These are phyloP conservation scores for Cisticola juncidis DNA, from an alignment of 2,113 vertebrate genomes.

Conservation along the genomic window DNA sequence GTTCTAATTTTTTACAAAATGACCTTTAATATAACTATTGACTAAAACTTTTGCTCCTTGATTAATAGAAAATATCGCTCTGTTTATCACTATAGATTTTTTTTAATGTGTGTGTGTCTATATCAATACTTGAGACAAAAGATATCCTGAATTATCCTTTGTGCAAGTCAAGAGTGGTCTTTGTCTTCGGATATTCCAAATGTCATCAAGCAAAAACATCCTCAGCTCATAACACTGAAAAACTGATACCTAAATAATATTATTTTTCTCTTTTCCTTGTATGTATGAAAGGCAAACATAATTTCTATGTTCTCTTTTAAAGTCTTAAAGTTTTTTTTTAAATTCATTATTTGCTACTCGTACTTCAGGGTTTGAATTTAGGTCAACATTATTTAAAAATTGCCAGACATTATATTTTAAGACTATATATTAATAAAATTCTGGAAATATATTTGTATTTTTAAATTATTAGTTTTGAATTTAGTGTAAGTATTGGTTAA, in stretches of 20 bases:
- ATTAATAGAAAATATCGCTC: neutral
- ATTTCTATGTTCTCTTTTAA: neutral
- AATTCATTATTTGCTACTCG: neutral
- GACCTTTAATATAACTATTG: fast-evolving
- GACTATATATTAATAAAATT: neutral
- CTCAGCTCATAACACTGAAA: fast-evolving
- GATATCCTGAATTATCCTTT: neutral
- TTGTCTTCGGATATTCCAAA: neutral
- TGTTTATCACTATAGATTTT: neutral
- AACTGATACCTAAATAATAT: fast-evolving
- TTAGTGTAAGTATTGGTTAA: neutral
- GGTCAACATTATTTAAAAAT: neutral
- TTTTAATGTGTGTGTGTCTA: neutral
- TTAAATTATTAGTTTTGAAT: neutral
- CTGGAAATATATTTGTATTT: neutral
- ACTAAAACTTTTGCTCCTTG: neutral
- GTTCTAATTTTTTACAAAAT: neutral
- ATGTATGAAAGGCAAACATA: neutral
- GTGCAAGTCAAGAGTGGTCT: neutral
- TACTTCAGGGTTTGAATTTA: neutral
- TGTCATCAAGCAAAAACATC: neutral
- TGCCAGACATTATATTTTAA: neutral
- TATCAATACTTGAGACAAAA: neutral
- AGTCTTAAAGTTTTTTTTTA: neutral
- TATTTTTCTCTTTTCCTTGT: neutral